These are phyloP conservation scores for Serrognathus titanus DNA, from an alignment of 2,888 invertebrate genomes.

Conservation along the genomic window DNA sequence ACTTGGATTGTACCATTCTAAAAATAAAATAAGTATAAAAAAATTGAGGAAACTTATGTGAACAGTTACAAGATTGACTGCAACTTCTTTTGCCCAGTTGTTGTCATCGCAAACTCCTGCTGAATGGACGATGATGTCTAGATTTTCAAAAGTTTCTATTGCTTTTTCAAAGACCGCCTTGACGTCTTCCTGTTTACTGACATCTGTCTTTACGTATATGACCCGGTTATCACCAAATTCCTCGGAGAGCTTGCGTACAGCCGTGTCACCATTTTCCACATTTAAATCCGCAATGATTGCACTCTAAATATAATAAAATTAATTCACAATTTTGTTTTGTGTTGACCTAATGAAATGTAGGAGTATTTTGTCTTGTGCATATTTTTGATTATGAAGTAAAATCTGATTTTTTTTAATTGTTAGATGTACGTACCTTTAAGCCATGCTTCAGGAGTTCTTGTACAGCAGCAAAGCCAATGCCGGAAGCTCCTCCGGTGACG, in stretches of 20 bases:
- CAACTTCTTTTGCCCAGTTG: constrained; percentile 10
- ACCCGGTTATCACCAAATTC: constrained; percentile 11
- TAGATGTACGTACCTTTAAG: constrained; percentile 19
- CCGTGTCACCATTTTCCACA: constrained; percentile 8
- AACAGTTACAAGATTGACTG: constrained; percentile 9
- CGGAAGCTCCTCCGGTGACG: constrained; percentile 32
- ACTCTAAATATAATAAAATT: constrained; percentile 6
- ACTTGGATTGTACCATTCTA: constrained; percentile 13
- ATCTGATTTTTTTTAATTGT: neutral
- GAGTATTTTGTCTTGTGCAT: too few relatives aligned
- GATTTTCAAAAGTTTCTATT: neutral
- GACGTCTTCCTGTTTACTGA: constrained; percentile 18
- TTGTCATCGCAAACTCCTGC: constrained; percentile 10
- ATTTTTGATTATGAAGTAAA: too few relatives aligned
- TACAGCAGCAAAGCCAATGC: constrained; percentile 28
- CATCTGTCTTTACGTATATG: constrained; percentile 14
- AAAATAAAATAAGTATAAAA: neutral
- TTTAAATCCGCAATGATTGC: constrained; percentile 16
- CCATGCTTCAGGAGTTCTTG: constrained; percentile 28
- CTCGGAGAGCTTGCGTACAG: neutral
- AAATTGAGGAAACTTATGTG: too few relatives aligned
- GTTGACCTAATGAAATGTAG: too few relatives aligned
- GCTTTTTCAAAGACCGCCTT: constrained; percentile 9
- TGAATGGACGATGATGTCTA: neutral
- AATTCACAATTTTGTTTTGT: too few relatives aligned